Evolutionary conservation across 2,113 vertebrate genomes (phyloP), one percentile per base, ranked within the genome.

Genomic region (Eretmochelys imbricata): DNA sequence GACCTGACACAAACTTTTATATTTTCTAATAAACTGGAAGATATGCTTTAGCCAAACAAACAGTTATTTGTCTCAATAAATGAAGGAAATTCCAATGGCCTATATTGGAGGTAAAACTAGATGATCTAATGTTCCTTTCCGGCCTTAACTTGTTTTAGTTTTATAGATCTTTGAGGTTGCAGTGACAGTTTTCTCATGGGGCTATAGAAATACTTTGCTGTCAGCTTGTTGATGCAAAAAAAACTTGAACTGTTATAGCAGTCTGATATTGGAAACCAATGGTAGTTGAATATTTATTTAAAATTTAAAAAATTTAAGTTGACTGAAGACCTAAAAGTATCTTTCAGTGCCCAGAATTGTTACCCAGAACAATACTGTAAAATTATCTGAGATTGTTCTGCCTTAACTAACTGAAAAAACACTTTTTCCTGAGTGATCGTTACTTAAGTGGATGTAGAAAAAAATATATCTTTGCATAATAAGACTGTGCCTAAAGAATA

Each of bases 81-180:
- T 16, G 80, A 89, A 53, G 50, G 3, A 9, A 84, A 82, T 8
- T 46, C 5, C 38, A 8, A 19, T 90, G 31, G 4, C 62, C 59
- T 69, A 51, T 82, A 27, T 93, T 95, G 7, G 49, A 48, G 4
- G 19, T 53, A 19, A 53, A n/a, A 51, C 49, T 11, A 80, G 16
- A 7, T 83, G 54, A 75, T 14, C 80, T 87, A 48, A 89, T 85
- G 19, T 89, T 94, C 53, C 88, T 62, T 10, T 65, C 85, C 91
- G 82, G 87, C 86, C 20, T 59, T 91, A 87, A 83, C 72, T 80
- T 27, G 10, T 87, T 27, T 69, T 6, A 27, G 2, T 25, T 84
- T 87, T 80, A 84, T 13, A 1, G 35, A 31, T n/a, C 6, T 4
- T n/a, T 91, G n/a, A 87, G 8, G 48, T 87, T 59, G 51, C 31